A percentile compares a stretch with the other conserved stretches of the same genome.
phyloP scores from a whole-genome alignment of 2,888 invertebrate species.

The Sialis fuliginosa region DNA sequence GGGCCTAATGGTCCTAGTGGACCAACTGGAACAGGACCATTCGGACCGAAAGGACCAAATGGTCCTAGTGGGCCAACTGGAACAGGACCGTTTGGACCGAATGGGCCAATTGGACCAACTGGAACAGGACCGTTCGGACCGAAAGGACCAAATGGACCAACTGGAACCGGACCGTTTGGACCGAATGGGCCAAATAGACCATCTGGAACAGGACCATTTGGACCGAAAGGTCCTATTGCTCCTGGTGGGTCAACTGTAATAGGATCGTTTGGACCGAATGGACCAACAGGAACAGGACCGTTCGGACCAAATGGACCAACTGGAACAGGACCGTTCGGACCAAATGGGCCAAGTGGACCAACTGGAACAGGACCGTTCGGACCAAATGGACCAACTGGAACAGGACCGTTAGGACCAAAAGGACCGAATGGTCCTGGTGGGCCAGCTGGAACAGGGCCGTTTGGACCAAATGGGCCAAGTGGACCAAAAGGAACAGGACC shows the following conservation, averaged over 20 bases:
- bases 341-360: background rate
- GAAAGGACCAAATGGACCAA: conserved; percentile 26
- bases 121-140: conserved; percentile 8
- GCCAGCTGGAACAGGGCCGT: conserved; percentile 4
- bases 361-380: conserved; percentile 1
- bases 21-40: conserved; percentile 11
- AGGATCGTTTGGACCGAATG: conserved; percentile 14
- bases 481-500: conserved; percentile 9
- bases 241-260: conserved; percentile 14
- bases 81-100: conserved; percentile 10
- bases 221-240: conserved; percentile 20
- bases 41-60: conserved; percentile 9
- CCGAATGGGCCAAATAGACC: conserved; percentile 15
- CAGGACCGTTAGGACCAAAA: conserved; percentile 6
- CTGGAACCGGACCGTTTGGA: conserved; percentile 33
- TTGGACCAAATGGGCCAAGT: conserved; percentile 10
- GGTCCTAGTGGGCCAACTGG: conserved; percentile 9
- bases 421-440: conserved; percentile 4
- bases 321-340: conserved; percentile 14
- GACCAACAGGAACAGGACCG: conserved; percentile 14
- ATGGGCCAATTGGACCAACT: conserved; percentile 12
- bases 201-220: conserved; percentile 30
- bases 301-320: conserved; percentile 14
- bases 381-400: conserved; percentile 8
- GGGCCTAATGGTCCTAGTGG: background rate